Conservation (phyloP, 1,140 invertebrate genomes). For the Apolygus lucorum region DNA sequence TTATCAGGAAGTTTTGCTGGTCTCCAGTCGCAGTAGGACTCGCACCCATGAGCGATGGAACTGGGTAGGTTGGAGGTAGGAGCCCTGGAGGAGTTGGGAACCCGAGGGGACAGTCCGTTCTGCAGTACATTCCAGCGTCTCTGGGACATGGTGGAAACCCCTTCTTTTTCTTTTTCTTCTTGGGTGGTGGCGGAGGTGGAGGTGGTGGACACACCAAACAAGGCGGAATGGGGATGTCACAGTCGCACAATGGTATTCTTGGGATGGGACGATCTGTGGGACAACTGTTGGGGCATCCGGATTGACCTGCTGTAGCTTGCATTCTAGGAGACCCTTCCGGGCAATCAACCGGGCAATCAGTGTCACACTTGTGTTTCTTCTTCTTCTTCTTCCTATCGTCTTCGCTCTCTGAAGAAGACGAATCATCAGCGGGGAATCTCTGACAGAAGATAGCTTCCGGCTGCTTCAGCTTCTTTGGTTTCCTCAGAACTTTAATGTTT, state of each 20-base stretch:
- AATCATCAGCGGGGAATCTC: not conserved
- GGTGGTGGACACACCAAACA: not conserved
- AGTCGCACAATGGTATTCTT: slow-evolving; percentile 25
- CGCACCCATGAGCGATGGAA: not conserved
- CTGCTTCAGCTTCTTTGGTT: slow-evolving; percentile 12
- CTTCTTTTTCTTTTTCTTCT: slow-evolving; percentile 20
- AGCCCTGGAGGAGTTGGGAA: not conserved
- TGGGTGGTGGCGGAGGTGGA: not conserved
- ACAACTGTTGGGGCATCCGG: not conserved
- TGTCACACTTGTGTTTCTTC: not conserved
- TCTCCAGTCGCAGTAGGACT: not conserved
- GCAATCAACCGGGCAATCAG: not conserved
- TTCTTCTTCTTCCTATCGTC: not conserved
- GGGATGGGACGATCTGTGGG: not conserved
- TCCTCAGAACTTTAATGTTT: slow-evolving; percentile 18
- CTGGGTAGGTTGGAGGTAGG: not conserved
- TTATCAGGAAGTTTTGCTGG: not conserved
- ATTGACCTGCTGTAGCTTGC: not conserved
- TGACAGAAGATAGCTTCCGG: not conserved
- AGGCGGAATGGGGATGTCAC: slow-evolving; percentile 24
- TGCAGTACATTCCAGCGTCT: not conserved
- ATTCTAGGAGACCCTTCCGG: not conserved
- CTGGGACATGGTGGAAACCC: slow-evolving; percentile 1
- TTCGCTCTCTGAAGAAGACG: not conserved
- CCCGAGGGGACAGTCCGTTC: not conserved